phyloP scores from a whole-genome alignment of 37 sponge, comb jelly and placozoan genomes.

The Tethya wilhelma region DNA sequence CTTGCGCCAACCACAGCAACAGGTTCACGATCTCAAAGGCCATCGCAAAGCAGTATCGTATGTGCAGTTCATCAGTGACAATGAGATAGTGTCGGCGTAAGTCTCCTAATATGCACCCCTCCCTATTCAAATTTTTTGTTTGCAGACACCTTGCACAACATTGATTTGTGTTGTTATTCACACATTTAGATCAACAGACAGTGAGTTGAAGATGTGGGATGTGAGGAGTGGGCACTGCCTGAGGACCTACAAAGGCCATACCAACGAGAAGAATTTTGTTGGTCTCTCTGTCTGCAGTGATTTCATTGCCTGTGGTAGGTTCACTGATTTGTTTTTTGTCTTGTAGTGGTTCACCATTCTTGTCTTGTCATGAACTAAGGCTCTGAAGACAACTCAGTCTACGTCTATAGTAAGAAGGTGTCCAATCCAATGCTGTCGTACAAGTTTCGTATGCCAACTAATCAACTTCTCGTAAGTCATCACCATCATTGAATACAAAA shows the following conservation, averaged over 20 bases:
- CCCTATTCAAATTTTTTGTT: too few species aligned
- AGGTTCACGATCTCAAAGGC: slow-evolving; percentile 58
- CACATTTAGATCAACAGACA: slow-evolving; percentile 88
- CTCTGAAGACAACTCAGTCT: slow-evolving; percentile 78
- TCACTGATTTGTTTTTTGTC: too few species aligned
- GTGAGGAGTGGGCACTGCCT: background rate
- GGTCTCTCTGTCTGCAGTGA: slow-evolving; percentile 68
- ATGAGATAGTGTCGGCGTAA: slow-evolving; percentile 84
- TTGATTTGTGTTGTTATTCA: too few species aligned
- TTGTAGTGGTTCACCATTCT: too few species aligned
- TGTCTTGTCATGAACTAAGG: slow-evolving; percentile 36
- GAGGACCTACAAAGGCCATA: slow-evolving; percentile 73
- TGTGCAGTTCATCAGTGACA: slow-evolving; percentile 53
- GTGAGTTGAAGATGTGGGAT: slow-evolving; percentile 87
- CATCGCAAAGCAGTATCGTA: slow-evolving; percentile 92
- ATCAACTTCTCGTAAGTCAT: slow-evolving; percentile 20
- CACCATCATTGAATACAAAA: slow-evolving; percentile 19
- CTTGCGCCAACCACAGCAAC: slow-evolving; percentile 57
- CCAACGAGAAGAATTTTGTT: slow-evolving; percentile 94
- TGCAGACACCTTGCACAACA: too few species aligned
- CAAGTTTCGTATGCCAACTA: too few species aligned
- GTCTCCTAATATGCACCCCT: too few species aligned
- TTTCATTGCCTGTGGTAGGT: slow-evolving; percentile 87
- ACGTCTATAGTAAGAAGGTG: slow-evolving; percentile 70
- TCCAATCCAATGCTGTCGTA: slow-evolving; percentile 59